Evolutionary conservation across 2,888 invertebrate genomes (phyloP), one percentile per base, ranked within the genome.

Genomic region (Schizaphis graminum): DNA sequence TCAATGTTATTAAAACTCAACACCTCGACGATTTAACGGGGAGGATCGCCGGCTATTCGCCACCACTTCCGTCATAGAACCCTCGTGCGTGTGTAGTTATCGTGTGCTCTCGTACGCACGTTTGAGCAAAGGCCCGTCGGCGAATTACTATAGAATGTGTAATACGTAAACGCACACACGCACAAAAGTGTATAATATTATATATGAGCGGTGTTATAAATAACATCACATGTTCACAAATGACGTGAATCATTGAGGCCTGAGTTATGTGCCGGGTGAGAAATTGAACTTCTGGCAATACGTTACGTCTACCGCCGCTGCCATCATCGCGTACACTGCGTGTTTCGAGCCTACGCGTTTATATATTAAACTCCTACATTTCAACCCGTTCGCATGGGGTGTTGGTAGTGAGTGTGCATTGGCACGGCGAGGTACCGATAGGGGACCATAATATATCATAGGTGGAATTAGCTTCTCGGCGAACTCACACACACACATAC

Each of bases 171-270:
- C n/a, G 4, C n/a, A 5, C 67, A 21, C n/a, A 16, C 16, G 11
- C 13, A 28, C 11, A n/a, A n/a, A 77, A 77, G 77, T 41, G 77
- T 77, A 77, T 21, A 41, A 77, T 35, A 35, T 35, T 35, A 77
- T 77, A 77, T 77, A 35, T 35, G 35, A 77, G 35, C 77, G 77
- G 77, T 8, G 77, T 77, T 91, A 87, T 92, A 86, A 92, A 86
- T 56, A 53, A 91, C 35, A n/a, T 56, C 84, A 91, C 35, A n/a
- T 91, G 67, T 84, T 57, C 85, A 26, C 92, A 87, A 92, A 92
- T 47, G 87, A 92, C 92, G 92, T 86, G 86, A 92, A 92, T 92
- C 92, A 92, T 92, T 77, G 85, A 86, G 92, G 61, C 21, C 35
- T 92, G 87, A 87, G 92, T 92, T 87, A 87, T 92, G 92, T 35